Percentiles rank a stretch among this genome's conserved stretches.
These are phyloP conservation scores for Cantharis nigra DNA, from an alignment of 2,888 invertebrate species.

Conservation along the genomic window DNA sequence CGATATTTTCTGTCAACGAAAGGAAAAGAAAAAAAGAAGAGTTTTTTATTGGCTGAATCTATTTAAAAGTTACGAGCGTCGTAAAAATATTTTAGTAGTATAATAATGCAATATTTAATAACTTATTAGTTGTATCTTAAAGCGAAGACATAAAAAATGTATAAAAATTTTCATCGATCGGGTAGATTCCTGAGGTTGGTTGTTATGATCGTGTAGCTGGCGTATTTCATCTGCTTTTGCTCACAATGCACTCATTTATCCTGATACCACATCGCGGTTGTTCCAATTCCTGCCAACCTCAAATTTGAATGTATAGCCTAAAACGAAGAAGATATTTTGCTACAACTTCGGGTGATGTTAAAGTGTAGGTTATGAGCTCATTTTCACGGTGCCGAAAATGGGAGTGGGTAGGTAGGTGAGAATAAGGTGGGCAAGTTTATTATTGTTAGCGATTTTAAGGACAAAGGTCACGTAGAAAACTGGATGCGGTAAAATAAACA, in stretches of 20 bases:
- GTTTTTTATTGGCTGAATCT: neutral
- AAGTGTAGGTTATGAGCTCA: constrained; percentile 22
- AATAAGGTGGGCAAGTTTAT: neutral
- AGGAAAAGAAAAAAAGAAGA: neutral
- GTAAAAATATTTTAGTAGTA: neutral
- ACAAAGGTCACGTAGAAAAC: neutral
- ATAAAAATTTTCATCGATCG: neutral
- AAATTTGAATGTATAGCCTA: constrained; percentile 24
- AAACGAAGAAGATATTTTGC: constrained; percentile 8
- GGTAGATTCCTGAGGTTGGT: neutral
- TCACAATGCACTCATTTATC: constrained; percentile 23
- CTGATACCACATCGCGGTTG: constrained; percentile 19
- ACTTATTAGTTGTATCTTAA: neutral
- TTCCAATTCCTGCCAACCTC: constrained; percentile 21
- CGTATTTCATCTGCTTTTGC: constrained; percentile 22
- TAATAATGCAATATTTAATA: neutral
- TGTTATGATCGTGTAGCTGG: constrained; percentile 18
- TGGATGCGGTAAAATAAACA: constrained; percentile 14
- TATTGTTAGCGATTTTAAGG: constrained; percentile 4
- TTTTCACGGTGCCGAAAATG: constrained; percentile 13
- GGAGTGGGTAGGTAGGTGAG: neutral
- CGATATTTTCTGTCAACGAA: neutral
- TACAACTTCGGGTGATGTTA: constrained; percentile 17
- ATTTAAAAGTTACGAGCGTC: neutral
- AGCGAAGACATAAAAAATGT: neutral